Base-by-base conservation (phyloP, 1,140 invertebrate species). In the Drosophila athabasca region DNA sequence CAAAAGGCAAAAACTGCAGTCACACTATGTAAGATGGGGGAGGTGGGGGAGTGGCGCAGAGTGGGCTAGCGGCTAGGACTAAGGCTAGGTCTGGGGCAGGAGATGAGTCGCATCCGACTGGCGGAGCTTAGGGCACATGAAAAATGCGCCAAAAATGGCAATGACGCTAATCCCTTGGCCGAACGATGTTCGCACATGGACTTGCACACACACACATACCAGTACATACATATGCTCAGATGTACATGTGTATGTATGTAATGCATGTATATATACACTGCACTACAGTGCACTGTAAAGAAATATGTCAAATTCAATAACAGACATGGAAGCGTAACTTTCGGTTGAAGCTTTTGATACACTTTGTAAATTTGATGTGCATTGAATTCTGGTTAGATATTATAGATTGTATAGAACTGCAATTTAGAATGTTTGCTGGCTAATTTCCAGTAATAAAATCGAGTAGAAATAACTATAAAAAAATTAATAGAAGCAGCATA, bases 301-400 rank as follows among this genome's bases (percentile, higher is more conserved):
- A 76, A 71, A 77, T 70, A 76, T 83, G 83, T 83, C 83, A 88
- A 87, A 88, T 79, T 87, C 83, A 87, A 88, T 87, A 75, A 75
- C 69, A 72, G 50, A 50, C 57, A 51, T 6, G 31, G 7, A 39
- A 11, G 11, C 0, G 35, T 2, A 13, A 4, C 35, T 13, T 13
- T 39, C 3, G 11, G 35, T 5, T 11, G 3, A 39, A 13, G 11
- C 8, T 4, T 2, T 11, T 5, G 35, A 13, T 39, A 39, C 4
- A 8, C 24, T 5, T 5, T 26, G 24, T 0, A 24, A 24, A 24
- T 3, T 4, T 24, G 3, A 24, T 24, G 24, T 24, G 24, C 3
- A 0, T 24, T 24, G 2, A 24, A 24, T 24, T 6, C 24, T 26
- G 24, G 24, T 26, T 24, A 24, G 24, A 24, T 6, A 6, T 24